These are phyloP conservation scores for Phymorhynchus buccinoides DNA, from an alignment of 1,140 invertebrate genomes.

Conservation along the genomic window DNA sequence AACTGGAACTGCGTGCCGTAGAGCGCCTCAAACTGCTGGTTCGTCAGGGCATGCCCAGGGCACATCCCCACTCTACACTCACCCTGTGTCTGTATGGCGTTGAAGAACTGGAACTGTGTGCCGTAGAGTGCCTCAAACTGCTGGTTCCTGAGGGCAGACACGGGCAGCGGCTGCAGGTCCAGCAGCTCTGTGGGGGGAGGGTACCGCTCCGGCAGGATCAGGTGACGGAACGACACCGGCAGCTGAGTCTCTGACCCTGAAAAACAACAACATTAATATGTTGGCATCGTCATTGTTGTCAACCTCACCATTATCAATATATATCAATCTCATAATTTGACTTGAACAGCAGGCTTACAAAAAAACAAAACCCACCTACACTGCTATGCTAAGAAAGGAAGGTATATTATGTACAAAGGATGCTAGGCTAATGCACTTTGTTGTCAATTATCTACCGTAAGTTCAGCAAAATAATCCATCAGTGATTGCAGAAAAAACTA, in stretches of 20 bases:
- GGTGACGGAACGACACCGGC: conserved; percentile 96
- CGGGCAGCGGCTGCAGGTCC: conserved; percentile 96
- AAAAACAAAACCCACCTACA: no score
- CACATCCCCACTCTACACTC: conserved; percentile 18
- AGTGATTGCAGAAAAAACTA: no score
- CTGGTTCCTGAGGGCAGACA: conserved; percentile 83
- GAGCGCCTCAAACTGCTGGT: conserved; percentile 87
- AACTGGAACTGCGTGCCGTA: conserved; percentile 84
- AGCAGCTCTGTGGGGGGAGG: conserved; percentile 96
- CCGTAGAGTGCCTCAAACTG: conserved; percentile 90
- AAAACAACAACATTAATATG: background rate
- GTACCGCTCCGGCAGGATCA: conserved; percentile 98
- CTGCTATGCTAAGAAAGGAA: no score
- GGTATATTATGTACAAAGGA: no score
- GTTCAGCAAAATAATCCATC: no score
- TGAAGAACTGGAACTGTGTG: conserved; percentile 92
- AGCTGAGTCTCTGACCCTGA: conserved; percentile 90
- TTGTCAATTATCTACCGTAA: no score
- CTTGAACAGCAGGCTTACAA: no score
- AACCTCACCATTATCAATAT: no score
- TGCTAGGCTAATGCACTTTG: no score
- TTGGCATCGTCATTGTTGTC: no score
- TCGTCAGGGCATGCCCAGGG: conserved; percentile 85
- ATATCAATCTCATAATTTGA: no score
- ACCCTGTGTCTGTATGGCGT: conserved; percentile 98